Evolutionary conservation across 2,888 invertebrate species (phyloP), one percentile per base, ranked within the genome.

Genomic region (Dryadula phaetusa): DNA sequence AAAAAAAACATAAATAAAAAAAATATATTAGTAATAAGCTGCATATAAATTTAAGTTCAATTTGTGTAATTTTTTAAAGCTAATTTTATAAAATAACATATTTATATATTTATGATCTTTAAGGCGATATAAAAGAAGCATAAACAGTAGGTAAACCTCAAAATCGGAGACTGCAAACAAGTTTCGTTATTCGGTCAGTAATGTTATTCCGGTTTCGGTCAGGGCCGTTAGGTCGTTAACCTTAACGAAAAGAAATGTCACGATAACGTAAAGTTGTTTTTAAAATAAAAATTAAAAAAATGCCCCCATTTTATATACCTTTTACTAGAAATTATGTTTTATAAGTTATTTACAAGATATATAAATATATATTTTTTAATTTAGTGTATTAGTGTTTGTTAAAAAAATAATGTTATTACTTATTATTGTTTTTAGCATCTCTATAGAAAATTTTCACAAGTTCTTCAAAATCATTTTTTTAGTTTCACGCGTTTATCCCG

Each of bases 151-250:
- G 8, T 22, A 56, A 56, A 56, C 40, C 56, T 40, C 10, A 10
- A 56, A 56, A 56, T 56, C 42, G 22, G 10, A 49, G 44, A 52
- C 47, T 42, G 56, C 44, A 60, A 60, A 60, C 42, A 32, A 60
- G 67, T 61, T 72, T 70, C 12, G 49, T 52, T 58, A 69, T 68
- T 74, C 79, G 86, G 87, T 85, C 84, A 86, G 75, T 78, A 74
- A 76, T 68, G 73, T 76, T 74, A 61, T 74, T 74, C 78, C 74
- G 82, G 83, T 84, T 83, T 81, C 77, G 86, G 87, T 76, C 87
- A 85, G 65, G 73, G 73, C 82, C 82, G 84, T 74, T 69, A 77
- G 82, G 79, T 76, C 81, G 63, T 78, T 79, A 74, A 80, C 76
- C 82, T 75, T 64, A 60, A 58, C 53, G 54, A 71, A 70, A 52